Conservation (phyloP, 1,140 invertebrate genomes). For the Prorops nasuta region DNA sequence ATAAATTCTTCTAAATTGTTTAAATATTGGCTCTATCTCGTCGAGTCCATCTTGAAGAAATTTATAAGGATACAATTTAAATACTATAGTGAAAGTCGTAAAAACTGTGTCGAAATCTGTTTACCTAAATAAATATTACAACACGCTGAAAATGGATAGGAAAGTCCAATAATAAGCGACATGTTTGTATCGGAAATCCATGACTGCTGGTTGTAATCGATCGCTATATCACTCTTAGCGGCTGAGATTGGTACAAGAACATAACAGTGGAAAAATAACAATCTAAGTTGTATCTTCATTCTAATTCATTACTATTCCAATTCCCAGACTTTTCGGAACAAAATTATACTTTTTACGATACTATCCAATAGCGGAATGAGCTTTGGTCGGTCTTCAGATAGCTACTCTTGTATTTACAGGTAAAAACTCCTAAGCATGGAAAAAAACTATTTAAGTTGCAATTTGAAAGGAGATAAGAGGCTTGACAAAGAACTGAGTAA, state of each 20-base stretch:
- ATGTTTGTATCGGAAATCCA: constrained; percentile 30
- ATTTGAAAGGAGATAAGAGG: constrained; percentile 17
- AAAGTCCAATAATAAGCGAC: constrained; percentile 16
- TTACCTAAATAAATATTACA: constrained; percentile 27
- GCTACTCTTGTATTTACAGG: too few species aligned
- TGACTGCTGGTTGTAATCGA: neutral
- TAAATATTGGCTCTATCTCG: constrained; percentile 22
- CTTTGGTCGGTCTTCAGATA: too few species aligned
- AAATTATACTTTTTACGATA: too few species aligned
- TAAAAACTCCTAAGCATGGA: too few species aligned
- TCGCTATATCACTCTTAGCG: constrained; percentile 2
- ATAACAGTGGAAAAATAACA: neutral
- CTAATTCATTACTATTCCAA: too few species aligned
- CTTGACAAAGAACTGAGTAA: constrained; percentile 14
- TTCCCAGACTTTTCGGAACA: too few species aligned
- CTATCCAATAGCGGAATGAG: too few species aligned
- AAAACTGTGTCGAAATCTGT: too few species aligned
- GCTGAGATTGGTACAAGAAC: neutral
- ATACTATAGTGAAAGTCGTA: too few species aligned
- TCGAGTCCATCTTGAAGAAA: constrained; percentile 15
- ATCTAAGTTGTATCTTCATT: neutral
- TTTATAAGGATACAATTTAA: too few species aligned
- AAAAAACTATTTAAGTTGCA: constrained; percentile 10
- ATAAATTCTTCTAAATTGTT: constrained; percentile 30
- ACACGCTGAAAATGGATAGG: constrained; percentile 24